Evolutionary conservation across 2,797 vertebrate genomes (phyloP), one percentile per base, ranked within the genome.

Genomic region (Champsocephalus esox): DNA sequence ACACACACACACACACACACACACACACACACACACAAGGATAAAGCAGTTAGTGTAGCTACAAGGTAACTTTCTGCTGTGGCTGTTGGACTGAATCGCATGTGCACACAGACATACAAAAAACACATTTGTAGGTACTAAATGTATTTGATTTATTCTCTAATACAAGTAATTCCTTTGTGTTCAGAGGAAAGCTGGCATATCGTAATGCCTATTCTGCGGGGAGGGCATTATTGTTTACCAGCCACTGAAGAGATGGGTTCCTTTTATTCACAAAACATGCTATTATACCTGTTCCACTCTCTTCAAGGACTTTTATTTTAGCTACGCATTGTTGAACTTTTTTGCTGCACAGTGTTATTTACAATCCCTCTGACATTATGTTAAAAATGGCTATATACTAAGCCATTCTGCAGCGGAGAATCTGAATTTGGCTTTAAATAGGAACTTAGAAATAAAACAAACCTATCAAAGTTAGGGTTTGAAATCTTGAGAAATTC

Each of bases 321-420:
- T 77, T 13, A 52, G 14, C 61, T 77, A 5, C 73, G 66, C 80
- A 83, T 83, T 87, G 69, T 87, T 80, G 52, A 66, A 78, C 68
- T 85, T 75, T 79, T 79, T 52, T 80, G 67, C 79, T 62, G 75
- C 79, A 66, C 19, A 9, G 56, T 67, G 54, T 72, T 81, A 86
- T 85, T 88, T 83, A 86, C 82, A 85, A 61, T 82, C 74, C 44
- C 73, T 13, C 48, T 79, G 72, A 81, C 81, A 83, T 83, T 72
- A 75, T 54, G 62, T 82, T 87, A 75, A 63, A 74, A 76, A 89
- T 82, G 71, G 54, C 66, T 62, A 38, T 65, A 69, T 60, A 66
- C 45, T 16, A 46, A 74, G 63, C 70, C 77, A 64, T 79, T 89
- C 71, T 77, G 75, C 77, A 72, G 80, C 6, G 4, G 54, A 80